A percentile compares a stretch with the other conserved stretches of the same genome.
Evolutionary conservation across 2,113 vertebrate genomes (phyloP).

Genomic region (Candoia aspera): DNA sequence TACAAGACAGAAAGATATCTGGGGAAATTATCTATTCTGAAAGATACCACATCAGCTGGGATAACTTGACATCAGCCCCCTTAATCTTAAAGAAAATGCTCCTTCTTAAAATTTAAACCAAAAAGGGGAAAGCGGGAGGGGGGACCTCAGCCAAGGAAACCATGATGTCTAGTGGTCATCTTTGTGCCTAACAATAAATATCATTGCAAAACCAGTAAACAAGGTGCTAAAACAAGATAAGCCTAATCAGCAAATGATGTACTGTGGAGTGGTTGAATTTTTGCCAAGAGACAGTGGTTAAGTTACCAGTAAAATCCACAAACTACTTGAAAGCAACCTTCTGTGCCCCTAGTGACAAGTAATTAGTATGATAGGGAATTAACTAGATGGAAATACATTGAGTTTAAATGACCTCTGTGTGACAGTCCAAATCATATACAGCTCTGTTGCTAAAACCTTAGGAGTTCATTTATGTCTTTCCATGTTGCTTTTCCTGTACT

Average conservation of each 20-base stretch:
- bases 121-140: background rate
- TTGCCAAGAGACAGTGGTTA: conserved; percentile 49
- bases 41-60: conserved; percentile 15
- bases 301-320: conserved; percentile 20
- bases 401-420: background rate
- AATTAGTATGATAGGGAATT: background rate
- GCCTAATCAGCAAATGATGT: conserved; percentile 58
- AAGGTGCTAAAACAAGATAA: conserved; percentile 72
- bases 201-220: conserved; percentile 65
- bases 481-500: background rate
- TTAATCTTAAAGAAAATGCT: conserved; percentile 40
- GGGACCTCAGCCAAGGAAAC: conserved; percentile 54
- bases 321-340: background rate
- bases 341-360: background rate
- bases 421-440: background rate
- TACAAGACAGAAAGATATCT: conserved; percentile 3
- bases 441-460: conserved; percentile 35
- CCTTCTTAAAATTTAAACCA: conserved; percentile 23
- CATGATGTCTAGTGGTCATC: conserved; percentile 62
- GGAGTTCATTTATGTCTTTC: conserved; percentile 32
- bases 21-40: conserved; percentile 2
- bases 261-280: conserved; percentile 56
- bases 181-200: conserved; percentile 70
- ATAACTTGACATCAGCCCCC: conserved; percentile 37
- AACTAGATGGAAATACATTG: conserved; percentile 2